Evolutionary conservation across 2,888 invertebrate genomes (phyloP).

Genomic region (Xestia rhomboidea): DNA sequence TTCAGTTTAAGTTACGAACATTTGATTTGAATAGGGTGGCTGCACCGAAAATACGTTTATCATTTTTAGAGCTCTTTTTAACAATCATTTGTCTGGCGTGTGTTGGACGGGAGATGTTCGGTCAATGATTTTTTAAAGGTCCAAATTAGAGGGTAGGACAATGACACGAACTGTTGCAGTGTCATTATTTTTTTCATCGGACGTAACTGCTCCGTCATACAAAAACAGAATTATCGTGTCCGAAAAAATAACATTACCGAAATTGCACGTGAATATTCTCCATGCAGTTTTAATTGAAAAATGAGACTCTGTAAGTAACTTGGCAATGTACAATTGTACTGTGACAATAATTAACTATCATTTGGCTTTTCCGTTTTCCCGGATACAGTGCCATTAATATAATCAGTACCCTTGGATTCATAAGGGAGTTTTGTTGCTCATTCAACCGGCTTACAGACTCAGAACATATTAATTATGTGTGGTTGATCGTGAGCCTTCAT

Average conservation of each 20-base stretch:
- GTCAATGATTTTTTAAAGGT: conserved; percentile 47
- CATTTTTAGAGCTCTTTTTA: conserved; percentile 47
- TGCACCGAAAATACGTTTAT: conserved; percentile 37
- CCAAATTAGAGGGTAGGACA: conserved; percentile 33
- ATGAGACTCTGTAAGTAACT: not conserved
- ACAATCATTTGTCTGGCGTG: conserved; percentile 42
- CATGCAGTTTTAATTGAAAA: conserved; percentile 27
- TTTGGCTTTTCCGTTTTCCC: not conserved
- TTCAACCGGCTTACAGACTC: conserved; percentile 3
- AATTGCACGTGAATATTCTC: conserved; percentile 6
- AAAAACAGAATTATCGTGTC: conserved; percentile 13
- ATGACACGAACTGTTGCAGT: conserved; percentile 22
- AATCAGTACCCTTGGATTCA: conserved; percentile 1
- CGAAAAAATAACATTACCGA: conserved; percentile 11
- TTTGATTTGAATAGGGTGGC: conserved; percentile 16
- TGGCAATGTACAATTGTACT: not conserved
- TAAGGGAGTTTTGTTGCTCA: not conserved
- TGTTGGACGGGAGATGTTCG: conserved; percentile 4
- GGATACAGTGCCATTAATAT: not conserved
- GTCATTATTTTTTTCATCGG: conserved; percentile 10
- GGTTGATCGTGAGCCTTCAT: not conserved
- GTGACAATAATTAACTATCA: not conserved
- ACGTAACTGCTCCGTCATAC: conserved; percentile 11
- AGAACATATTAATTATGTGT: conserved; percentile 8
- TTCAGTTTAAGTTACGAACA: conserved; percentile 1